These are phyloP conservation scores for Eptesicus fuscus DNA, from an alignment of 2,113 vertebrate species.

Conservation along the genomic window DNA sequence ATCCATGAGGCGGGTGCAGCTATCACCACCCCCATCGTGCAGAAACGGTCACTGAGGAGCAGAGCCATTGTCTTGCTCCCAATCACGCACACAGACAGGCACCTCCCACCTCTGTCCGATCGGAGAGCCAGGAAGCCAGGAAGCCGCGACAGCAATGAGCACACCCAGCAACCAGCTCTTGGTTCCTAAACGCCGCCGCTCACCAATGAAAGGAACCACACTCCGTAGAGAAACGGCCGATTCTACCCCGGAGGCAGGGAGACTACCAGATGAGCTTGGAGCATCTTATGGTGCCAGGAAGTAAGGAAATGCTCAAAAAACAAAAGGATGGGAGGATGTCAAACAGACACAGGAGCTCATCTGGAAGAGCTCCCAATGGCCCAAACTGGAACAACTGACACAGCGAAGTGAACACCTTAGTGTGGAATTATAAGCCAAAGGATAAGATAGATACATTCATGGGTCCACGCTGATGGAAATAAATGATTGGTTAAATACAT, in stretches of 20 bases:
- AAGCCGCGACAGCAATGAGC: fast-evolving
- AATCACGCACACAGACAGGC: background rate
- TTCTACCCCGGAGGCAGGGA: background rate
- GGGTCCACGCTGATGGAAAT: background rate
- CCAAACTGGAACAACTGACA: background rate
- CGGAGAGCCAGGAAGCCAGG: background rate
- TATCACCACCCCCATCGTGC: background rate
- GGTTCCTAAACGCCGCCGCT: background rate
- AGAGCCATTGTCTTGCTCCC: background rate
- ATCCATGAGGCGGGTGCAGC: background rate
- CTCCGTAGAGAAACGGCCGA: background rate
- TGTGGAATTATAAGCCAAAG: background rate
- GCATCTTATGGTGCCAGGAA: background rate
- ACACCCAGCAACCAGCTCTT: background rate
- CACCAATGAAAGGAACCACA: fast-evolving
- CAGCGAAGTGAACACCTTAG: background rate
- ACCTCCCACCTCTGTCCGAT: background rate
- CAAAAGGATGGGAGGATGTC: background rate
- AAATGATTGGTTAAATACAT: background rate
- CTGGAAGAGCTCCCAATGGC: background rate
- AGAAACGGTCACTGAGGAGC: background rate
- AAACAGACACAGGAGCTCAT: background rate
- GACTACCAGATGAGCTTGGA: background rate
- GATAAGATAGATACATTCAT: background rate
- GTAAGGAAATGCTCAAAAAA: background rate